Evolutionary conservation across 2,888 invertebrate genomes (phyloP), one percentile per base, ranked within the genome.

Genomic region (Lasius platythorax): DNA sequence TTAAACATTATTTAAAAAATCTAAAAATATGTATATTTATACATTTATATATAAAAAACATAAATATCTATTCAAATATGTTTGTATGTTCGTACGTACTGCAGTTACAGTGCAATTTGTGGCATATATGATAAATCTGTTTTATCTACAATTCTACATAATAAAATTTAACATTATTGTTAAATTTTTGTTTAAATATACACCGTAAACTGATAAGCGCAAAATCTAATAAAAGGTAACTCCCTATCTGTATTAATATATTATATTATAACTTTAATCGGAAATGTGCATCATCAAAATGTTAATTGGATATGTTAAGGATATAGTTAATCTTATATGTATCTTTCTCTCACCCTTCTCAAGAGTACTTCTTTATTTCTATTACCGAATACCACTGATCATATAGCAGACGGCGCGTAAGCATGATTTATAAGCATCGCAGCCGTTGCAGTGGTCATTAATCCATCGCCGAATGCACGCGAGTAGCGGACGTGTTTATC

Each of bases 381-480:
- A n/a, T 46, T 46, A 30, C 63, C 81, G 63, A 61, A 81, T 56
- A 58, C 43, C 43, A 30, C 18, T 61, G 40, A 82, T 75, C 75
- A 18, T 8, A 53, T 30, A 56, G 23, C 75, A 56, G 64, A 46
- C 66, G 56, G 56, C 74, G 74, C 72, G 46, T 75, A 82, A 82
- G 75, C 53, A 75, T 75, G 76, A 82, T 82, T 82, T 82, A 82
- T 82, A 66, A 61, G 63, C 75, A 30, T 23, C 30, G n/a, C 75
- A 73, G 75, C 64, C 82, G 76, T 82, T 75, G 75, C 82, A 76
- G 46, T 30, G 75, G 56, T 75, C 82, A 82, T 82, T 82, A 82
- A 82, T 82, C 63, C 75, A 63, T 66, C 74, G 82, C 33, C 75
- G 75, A 66, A 66, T 73, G 56, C 75, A 66, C 70, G 78, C 78